A percentile compares a stretch with the other conserved stretches of the same genome.
Evolutionary conservation across 1,140 invertebrate genomes (phyloP).

Genomic region (Cephus cinctus): DNA sequence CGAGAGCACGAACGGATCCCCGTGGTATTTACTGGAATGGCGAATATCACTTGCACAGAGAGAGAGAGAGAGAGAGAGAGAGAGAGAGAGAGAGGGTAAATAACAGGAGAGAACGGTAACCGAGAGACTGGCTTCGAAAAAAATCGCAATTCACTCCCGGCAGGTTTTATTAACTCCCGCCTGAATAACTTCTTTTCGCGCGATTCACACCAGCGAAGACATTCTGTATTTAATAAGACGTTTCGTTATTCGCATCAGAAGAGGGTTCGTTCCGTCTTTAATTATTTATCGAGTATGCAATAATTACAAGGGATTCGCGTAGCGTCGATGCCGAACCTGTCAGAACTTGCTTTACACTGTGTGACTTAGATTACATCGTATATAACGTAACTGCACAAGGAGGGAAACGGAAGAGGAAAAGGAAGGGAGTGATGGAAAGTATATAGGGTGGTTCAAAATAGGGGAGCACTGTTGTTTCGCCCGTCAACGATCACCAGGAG

Average conservation of each 20-base stretch:
- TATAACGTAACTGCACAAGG: conserved; percentile 1
- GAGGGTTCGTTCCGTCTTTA: conserved; percentile 28
- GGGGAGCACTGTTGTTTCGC: too few relatives aligned
- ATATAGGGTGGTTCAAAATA: background rate
- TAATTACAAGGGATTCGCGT: conserved; percentile 39
- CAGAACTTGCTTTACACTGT: conserved; percentile 12
- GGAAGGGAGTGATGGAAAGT: conserved; percentile 9
- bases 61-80: too few relatives aligned
- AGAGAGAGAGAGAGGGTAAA: too few relatives aligned
- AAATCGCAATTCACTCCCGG: too few relatives aligned
- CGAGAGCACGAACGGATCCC: too few relatives aligned
- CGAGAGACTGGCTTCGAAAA: too few relatives aligned
- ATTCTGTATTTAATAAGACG: conserved; percentile 30
- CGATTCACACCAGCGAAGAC: conserved; percentile 24
- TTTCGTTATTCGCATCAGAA: conserved; percentile 22
- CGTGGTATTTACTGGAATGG: too few relatives aligned
- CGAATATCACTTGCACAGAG: too few relatives aligned
- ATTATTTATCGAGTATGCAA: conserved; percentile 45
- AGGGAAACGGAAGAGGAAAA: conserved; percentile 7
- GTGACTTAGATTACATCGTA: conserved; percentile 8
- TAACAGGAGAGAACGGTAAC: too few relatives aligned
- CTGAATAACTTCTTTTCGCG: conserved; percentile 35
- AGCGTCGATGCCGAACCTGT: conserved; percentile 23
- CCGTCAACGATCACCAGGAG: too few relatives aligned
- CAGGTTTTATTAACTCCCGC: conserved; percentile 36